Evolutionary conservation across 2,113 vertebrate species (phyloP).

Genomic region (Speoplatyrhinus poulsoni): DNA sequence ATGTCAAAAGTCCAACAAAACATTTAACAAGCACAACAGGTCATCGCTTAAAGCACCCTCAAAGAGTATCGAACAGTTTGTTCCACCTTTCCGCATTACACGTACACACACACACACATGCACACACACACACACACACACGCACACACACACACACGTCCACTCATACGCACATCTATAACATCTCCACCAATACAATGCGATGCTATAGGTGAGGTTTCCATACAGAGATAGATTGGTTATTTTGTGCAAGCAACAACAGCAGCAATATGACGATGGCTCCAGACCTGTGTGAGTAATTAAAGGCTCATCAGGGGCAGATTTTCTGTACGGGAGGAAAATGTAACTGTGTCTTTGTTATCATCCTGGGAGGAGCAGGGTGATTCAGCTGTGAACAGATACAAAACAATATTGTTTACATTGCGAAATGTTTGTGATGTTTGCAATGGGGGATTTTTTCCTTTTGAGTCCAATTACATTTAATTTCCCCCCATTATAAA

Average conservation of each 20-base stretch:
- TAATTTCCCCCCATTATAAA: too few relatives aligned
- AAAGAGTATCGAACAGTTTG: constrained; percentile 50
- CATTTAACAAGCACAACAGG: constrained; percentile 67
- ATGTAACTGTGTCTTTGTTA: constrained; percentile 37
- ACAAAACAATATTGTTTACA: too few relatives aligned
- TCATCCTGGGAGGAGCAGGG: too few relatives aligned
- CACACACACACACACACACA: neutral
- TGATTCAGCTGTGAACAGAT: too few relatives aligned
- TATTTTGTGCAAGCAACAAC: constrained; percentile 12
- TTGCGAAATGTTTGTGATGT: too few relatives aligned
- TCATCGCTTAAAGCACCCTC: constrained; percentile 50
- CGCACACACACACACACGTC: neutral
- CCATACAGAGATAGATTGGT: constrained; percentile 14
- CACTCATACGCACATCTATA: constrained; percentile 34
- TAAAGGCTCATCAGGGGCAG: constrained; percentile 47
- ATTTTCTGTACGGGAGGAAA: constrained; percentile 34
- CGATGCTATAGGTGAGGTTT: constrained; percentile 16
- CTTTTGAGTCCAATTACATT: too few relatives aligned
- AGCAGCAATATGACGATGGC: constrained; percentile 24
- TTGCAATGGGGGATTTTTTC: too few relatives aligned
- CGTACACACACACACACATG: constrained; percentile 35
- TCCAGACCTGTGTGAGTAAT: constrained; percentile 50
- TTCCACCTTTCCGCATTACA: constrained; percentile 38
- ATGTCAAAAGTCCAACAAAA: constrained; percentile 66
- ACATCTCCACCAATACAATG: constrained; percentile 27